phyloP scores from a whole-genome alignment of 2,113 vertebrate species.

The Turnix velox region DNA sequence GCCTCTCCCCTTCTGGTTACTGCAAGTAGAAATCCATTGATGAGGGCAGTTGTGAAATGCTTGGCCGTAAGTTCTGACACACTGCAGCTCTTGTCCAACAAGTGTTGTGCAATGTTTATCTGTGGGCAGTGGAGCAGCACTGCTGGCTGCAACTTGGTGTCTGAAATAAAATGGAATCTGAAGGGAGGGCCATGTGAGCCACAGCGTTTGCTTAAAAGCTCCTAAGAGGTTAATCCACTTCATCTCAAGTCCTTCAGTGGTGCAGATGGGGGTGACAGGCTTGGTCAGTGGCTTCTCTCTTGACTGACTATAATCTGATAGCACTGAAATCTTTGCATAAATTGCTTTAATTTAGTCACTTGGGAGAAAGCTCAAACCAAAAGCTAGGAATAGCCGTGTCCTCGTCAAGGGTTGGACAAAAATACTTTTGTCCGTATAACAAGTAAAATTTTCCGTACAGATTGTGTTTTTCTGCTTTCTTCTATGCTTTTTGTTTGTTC shows the following conservation, averaged over 20 bases:
- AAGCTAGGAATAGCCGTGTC: background rate
- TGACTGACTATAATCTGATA: background rate
- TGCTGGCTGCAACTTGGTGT: background rate
- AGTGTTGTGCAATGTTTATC: background rate
- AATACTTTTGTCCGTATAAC: background rate
- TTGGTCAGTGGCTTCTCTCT: background rate
- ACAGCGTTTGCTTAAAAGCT: background rate
- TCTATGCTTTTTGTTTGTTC: background rate
- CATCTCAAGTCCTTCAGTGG: background rate
- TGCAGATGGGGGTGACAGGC: background rate
- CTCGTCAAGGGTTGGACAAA: background rate
- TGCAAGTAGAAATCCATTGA: background rate
- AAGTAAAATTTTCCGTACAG: background rate
- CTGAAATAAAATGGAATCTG: background rate
- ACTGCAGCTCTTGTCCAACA: background rate
- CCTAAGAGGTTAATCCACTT: background rate
- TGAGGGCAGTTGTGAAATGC: background rate
- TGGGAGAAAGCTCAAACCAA: background rate
- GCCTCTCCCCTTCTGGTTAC: background rate
- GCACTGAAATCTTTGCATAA: fast-evolving
- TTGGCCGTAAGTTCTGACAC: fast-evolving
- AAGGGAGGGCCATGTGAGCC: background rate
- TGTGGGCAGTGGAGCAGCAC: background rate
- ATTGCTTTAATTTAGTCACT: background rate
- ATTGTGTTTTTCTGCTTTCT: background rate